Evolutionary conservation across 1,140 invertebrate species (phyloP), one percentile per base, ranked within the genome.

Genomic region (Drosophila kanapiae): DNA sequence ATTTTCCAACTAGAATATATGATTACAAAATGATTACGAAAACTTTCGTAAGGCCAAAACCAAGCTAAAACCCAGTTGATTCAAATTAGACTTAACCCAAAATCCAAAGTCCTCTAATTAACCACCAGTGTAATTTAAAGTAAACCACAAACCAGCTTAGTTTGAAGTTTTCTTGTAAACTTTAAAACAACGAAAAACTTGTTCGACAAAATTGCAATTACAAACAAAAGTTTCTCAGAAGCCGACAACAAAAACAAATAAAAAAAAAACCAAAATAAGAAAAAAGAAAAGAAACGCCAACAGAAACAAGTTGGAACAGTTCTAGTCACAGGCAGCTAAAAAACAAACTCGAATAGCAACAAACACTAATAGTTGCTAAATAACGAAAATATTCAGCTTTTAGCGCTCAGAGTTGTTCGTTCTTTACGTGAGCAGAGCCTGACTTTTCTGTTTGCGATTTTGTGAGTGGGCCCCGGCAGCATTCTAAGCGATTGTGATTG

Each of bases 391-490:
- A 81, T 84, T 75, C 69, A 74, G 57, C 71, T 75, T 56, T 77
- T 59, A 77, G 75, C 75, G 29, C 40, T 77, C n/a, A 45, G 63
- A 23, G 23, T 23, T 23, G 23, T 23, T 45, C 63, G 62, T 49
- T 51, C 29, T 67, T 68, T 68, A 67, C n/a, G 35, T 53, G 58
- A 31, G 42, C 27, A 49, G 27, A 37, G 64, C 16, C 53, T 59
- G 56, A 62, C 63, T n/a, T 67, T 59, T 53, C 40, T 62, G 58
- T 68, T 70, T 64, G 72, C 51, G 72, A 58, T 59, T 59, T 68
- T 80, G 78, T 78, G 84, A 88, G 84, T 88, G 84, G 84, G 84
- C 72, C 63, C 80, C 74, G 68, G 84, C 85, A 87, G 77, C 80
- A 78, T 88, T 88, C 72, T 88, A 77, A 77, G 72, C 72, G 72